phyloP scores from a whole-genome alignment of 2,113 vertebrate genomes.

The Scopus umbretta region DNA sequence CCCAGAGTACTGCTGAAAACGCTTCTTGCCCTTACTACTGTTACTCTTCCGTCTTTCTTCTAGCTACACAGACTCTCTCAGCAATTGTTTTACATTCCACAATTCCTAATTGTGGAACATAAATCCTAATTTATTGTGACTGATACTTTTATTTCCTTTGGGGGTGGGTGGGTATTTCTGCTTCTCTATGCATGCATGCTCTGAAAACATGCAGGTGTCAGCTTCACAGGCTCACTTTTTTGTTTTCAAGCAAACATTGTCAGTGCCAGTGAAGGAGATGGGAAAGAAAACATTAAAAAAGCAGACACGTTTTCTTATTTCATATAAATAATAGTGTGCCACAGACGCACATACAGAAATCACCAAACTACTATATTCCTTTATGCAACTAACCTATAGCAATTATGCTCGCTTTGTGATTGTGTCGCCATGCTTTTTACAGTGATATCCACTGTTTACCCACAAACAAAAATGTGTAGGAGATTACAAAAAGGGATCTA shows the following conservation, averaged over 20 bases:
- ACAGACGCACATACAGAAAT: neutral
- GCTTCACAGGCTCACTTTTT: neutral
- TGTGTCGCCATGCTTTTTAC: neutral
- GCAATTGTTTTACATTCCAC: neutral
- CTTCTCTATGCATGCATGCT: neutral
- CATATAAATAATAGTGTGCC: neutral
- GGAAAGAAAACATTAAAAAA: neutral
- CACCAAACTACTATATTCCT: neutral
- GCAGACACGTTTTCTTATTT: neutral
- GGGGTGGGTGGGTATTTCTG: neutral
- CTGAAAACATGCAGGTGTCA: neutral
- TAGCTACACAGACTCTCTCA: neutral
- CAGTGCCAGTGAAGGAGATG: neutral
- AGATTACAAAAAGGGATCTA: too few relatives aligned
- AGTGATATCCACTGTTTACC: neutral
- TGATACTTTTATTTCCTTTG: neutral
- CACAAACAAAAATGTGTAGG: too few relatives aligned
- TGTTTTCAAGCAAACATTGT: neutral
- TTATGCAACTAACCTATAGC: neutral
- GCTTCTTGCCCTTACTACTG: neutral
- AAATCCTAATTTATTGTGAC: neutral
- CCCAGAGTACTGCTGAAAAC: neutral
- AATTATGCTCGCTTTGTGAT: neutral
- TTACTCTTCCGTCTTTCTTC: neutral
- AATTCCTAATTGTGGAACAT: neutral